A percentile compares a stretch with the other conserved stretches of the same genome.
Conservation (phyloP, 2,113 vertebrate genomes). For the Engraulis encrasicolus region DNA sequence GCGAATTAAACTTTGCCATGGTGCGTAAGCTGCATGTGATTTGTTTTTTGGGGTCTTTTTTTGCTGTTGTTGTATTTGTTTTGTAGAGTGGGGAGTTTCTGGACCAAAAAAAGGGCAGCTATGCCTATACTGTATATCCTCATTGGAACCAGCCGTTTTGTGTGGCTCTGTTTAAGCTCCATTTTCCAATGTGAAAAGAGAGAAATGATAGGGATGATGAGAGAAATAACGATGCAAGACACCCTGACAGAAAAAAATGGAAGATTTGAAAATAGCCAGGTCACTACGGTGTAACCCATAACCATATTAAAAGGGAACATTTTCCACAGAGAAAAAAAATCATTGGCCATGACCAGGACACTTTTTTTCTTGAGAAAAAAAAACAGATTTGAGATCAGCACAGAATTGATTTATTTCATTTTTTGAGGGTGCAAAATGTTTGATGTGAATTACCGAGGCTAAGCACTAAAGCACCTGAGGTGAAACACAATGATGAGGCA, state of each 20-base stretch:
- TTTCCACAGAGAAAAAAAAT: too few species aligned
- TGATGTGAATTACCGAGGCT: too few species aligned
- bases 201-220: background rate
- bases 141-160: conserved; percentile 76
- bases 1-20: conserved; percentile 52
- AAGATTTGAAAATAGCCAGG: background rate
- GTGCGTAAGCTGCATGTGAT: conserved; percentile 45
- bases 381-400: too few species aligned
- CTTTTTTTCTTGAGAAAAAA: too few species aligned
- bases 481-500: background rate
- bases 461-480: too few species aligned
- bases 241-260: conserved; percentile 33
- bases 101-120: conserved; percentile 51
- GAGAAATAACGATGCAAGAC: conserved; percentile 1
- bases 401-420: too few species aligned
- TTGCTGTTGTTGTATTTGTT: conserved; percentile 59
- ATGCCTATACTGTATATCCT: conserved; percentile 60
- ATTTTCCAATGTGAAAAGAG: conserved; percentile 52
- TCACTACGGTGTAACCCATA: background rate
- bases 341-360: too few species aligned
- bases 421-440: too few species aligned
- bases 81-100: conserved; percentile 61
- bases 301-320: conserved; percentile 41
- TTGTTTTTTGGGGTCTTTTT: conserved; percentile 64
- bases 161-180: conserved; percentile 68